phyloP scores from a whole-genome alignment of 2,888 invertebrate genomes.

The Eilema griseolum region DNA sequence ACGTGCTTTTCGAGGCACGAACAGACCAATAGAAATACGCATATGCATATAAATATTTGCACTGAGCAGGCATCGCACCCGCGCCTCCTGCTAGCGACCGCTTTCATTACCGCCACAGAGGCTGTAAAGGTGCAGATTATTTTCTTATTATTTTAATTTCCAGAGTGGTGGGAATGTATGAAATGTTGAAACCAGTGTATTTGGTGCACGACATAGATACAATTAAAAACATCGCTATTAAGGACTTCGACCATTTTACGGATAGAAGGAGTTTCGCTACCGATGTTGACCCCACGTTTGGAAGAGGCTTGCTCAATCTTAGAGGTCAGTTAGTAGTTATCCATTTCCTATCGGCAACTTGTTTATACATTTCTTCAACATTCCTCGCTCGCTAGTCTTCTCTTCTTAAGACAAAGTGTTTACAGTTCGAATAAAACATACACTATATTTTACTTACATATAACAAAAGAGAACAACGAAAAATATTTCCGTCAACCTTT shows the following conservation, averaged over 20 bases:
- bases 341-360: not conserved
- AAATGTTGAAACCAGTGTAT: slow-evolving; percentile 38
- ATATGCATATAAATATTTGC: too few species aligned
- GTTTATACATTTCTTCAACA: not conserved
- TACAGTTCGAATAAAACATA: too few species aligned
- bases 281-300: slow-evolving; percentile 79
- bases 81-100: too few species aligned
- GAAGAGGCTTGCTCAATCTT: slow-evolving; percentile 76
- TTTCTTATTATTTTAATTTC: not conserved
- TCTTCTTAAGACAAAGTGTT: not conserved
- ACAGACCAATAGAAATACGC: too few species aligned
- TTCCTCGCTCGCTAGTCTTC: not conserved
- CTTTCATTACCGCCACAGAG: too few species aligned
- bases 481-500: too few species aligned
- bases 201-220: slow-evolving; percentile 79
- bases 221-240: slow-evolving; percentile 77
- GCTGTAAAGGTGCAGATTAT: too few species aligned
- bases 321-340: slow-evolving; percentile 60
- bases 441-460: too few species aligned
- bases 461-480: too few species aligned
- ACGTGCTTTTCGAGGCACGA: too few species aligned
- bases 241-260: slow-evolving; percentile 83
- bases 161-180: slow-evolving; percentile 40
- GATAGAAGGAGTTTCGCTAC: slow-evolving; percentile 68
- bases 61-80: too few species aligned